A percentile compares a stretch with the other conserved stretches of the same genome.
Conservation (phyloP, 1,140 invertebrate genomes). For the Cyclargus thomasi region DNA sequence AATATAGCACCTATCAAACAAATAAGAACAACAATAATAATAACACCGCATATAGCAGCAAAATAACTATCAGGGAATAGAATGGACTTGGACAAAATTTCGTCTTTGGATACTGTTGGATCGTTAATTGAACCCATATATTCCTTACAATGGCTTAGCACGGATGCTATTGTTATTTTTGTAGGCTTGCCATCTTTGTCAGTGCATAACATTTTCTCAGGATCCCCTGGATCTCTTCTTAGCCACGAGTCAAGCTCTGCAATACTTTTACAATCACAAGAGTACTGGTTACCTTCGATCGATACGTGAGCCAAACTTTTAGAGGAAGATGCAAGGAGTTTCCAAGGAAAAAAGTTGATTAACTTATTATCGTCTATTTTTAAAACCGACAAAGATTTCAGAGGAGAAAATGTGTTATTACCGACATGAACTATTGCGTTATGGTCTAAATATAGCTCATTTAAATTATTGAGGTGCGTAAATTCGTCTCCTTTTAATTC, state of each 20-base stretch:
- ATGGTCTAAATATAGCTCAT: conserved; percentile 89
- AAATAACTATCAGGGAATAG: conserved; percentile 78
- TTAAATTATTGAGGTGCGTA: conserved; percentile 81
- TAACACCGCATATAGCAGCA: conserved; percentile 82
- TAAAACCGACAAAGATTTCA: conserved; percentile 85
- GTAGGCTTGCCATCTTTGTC: conserved; percentile 67
- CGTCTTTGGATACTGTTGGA: conserved; percentile 78
- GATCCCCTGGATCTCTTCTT: conserved; percentile 77
- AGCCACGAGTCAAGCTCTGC: conserved; percentile 81
- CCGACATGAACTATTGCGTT: conserved; percentile 84
- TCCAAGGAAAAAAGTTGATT: conserved; percentile 85
- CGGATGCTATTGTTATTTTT: conserved; percentile 77
- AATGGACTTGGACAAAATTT: conserved; percentile 74
- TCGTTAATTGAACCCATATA: conserved; percentile 78
- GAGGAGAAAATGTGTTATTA: conserved; percentile 84
- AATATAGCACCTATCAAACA: conserved; percentile 81
- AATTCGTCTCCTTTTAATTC: conserved; percentile 86
- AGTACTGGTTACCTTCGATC: conserved; percentile 83
- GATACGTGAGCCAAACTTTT: conserved; percentile 78
- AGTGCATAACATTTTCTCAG: conserved; percentile 77
- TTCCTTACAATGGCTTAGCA: conserved; percentile 78
- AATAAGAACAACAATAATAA: conserved; percentile 83
- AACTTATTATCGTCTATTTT: conserved; percentile 88
- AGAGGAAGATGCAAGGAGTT: conserved; percentile 74
- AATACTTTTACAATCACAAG: conserved; percentile 82